Evolutionary conservation across 2,888 invertebrate genomes (phyloP).

Genomic region (Axea sp.): DNA sequence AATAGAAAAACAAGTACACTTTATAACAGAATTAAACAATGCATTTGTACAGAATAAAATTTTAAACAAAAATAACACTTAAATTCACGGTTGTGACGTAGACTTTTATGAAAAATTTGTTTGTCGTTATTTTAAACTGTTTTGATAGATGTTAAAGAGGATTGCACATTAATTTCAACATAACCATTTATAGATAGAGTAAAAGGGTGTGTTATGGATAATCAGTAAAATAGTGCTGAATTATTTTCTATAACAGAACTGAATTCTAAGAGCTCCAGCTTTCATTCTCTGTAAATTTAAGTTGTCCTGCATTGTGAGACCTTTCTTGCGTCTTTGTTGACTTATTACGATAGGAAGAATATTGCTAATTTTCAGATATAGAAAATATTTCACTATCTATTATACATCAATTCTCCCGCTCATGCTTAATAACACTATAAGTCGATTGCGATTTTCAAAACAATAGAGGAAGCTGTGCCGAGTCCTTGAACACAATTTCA

Average conservation of each 20-base stretch:
- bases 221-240: conserved; percentile 18
- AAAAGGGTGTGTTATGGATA: conserved; percentile 1
- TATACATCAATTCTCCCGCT: conserved; percentile 19
- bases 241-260: neutral
- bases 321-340: conserved; percentile 15
- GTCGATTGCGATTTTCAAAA: conserved; percentile 21
- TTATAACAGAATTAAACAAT: too few species aligned
- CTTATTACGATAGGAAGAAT: conserved; percentile 10
- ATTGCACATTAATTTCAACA: conserved; percentile 20
- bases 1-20: too few species aligned
- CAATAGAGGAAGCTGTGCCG: neutral
- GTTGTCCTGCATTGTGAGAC: conserved; percentile 11
- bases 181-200: conserved; percentile 4
- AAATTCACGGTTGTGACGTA: too few species aligned
- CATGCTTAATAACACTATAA: conserved; percentile 3
- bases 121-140: too few species aligned
- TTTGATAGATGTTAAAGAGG: too few species aligned
- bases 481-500: neutral
- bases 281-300: conserved; percentile 1
- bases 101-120: too few species aligned
- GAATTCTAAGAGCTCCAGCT: conserved; percentile 5
- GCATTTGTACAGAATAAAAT: too few species aligned
- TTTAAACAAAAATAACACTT: too few species aligned
- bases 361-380: conserved; percentile 20
- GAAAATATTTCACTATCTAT: conserved; percentile 17